Evolutionary conservation across 30 jellyfish, hydroid and myxozoan genomes (phyloP).

Genomic region (Phacellophora camtschatica): DNA sequence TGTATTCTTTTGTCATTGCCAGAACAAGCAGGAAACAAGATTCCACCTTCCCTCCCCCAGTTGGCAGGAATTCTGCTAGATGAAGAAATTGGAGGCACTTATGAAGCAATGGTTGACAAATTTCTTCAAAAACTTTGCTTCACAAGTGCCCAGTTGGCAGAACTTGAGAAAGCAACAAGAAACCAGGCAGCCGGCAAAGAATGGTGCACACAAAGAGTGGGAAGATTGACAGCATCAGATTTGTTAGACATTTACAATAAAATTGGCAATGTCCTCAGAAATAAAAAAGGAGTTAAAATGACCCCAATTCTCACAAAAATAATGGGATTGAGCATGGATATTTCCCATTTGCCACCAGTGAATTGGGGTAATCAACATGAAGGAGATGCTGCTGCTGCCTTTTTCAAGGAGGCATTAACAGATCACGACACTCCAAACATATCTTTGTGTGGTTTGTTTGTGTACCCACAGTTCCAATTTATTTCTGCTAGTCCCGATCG

Average conservation of each 20-base stretch:
- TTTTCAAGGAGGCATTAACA: background rate
- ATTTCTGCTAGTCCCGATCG: conserved; percentile 1
- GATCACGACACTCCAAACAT: background rate
- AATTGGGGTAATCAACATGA: background rate
- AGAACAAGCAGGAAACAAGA: background rate
- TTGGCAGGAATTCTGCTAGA: background rate
- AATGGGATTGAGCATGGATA: background rate
- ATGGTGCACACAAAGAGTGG: background rate
- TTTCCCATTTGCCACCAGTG: background rate
- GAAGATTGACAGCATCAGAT: background rate
- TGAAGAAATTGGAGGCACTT: background rate
- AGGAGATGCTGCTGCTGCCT: background rate
- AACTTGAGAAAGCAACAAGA: background rate
- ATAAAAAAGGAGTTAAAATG: background rate
- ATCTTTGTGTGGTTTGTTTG: background rate
- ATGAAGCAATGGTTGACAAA: background rate
- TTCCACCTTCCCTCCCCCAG: background rate
- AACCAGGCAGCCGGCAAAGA: background rate
- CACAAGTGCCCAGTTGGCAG: background rate
- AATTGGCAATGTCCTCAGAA: background rate
- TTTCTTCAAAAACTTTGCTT: background rate
- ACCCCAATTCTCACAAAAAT: background rate
- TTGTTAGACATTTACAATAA: background rate
- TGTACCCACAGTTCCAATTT: background rate
- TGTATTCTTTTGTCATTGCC: background rate